Conservation (phyloP, 2,113 vertebrate genomes). For the Chaetorhynchus papuensis region DNA sequence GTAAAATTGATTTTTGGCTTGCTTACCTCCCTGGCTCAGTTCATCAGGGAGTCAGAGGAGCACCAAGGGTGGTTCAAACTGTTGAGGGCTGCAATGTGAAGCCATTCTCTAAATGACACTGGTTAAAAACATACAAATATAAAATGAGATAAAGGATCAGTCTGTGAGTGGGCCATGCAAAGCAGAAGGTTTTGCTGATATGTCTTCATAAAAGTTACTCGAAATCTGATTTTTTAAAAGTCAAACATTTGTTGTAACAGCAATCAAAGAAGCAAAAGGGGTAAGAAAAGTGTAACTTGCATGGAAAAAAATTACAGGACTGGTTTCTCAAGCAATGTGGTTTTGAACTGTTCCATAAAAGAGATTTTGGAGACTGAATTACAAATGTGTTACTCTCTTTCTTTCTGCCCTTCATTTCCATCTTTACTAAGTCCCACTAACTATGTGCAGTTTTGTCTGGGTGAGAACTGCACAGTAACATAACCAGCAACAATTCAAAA, state of each 20-base stretch:
- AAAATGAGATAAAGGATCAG: fast-evolving
- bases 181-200: not conserved
- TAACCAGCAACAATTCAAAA: not conserved
- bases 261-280: not conserved
- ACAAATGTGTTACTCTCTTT: not conserved
- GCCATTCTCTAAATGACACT: not conserved
- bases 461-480: not conserved
- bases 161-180: not conserved
- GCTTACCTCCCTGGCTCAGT: not conserved
- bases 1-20: not conserved
- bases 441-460: not conserved
- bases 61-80: not conserved
- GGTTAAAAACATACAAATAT: not conserved
- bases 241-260: not conserved
- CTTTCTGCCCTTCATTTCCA: not conserved
- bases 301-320: fast-evolving
- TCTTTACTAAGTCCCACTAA: not conserved
- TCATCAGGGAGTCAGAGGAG: not conserved
- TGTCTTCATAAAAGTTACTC: not conserved
- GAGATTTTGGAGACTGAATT: not conserved
- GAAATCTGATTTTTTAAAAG: not conserved
- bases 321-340: not conserved
- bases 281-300: not conserved
- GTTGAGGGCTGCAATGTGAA: not conserved
- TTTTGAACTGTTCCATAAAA: not conserved